Percentiles rank a stretch among this genome's conserved stretches.
These are phyloP conservation scores for Anniella stebbinsi DNA, from an alignment of 2,797 vertebrate species.

Conservation along the genomic window DNA sequence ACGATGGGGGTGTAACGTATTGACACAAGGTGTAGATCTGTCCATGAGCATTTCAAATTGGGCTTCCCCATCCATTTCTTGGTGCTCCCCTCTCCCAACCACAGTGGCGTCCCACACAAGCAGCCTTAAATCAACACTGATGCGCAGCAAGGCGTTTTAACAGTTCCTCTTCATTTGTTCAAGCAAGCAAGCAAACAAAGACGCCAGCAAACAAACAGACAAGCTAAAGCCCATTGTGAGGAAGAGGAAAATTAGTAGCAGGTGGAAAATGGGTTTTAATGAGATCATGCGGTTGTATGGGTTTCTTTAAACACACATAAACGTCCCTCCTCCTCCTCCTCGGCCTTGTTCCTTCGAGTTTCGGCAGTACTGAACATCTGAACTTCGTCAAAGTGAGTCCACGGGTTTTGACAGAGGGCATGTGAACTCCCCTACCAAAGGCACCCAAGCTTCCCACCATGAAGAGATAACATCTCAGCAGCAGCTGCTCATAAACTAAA, in stretches of 20 bases:
- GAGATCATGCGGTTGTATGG: slow-evolving; percentile 48
- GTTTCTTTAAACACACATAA: slow-evolving; percentile 9
- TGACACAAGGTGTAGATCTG: no score
- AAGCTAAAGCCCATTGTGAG: slow-evolving; percentile 51
- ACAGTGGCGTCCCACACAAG: neutral
- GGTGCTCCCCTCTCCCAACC: neutral
- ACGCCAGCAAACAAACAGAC: neutral
- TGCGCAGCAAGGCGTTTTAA: slow-evolving; percentile 6
- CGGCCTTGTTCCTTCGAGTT: neutral
- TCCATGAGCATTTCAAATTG: no score
- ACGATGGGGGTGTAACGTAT: no score
- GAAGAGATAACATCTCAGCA: neutral
- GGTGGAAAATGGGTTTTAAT: slow-evolving; percentile 69
- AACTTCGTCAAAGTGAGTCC: slow-evolving; percentile 10
- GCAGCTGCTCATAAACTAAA: neutral
- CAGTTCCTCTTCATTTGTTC: slow-evolving; percentile 42
- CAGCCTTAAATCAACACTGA: neutral
- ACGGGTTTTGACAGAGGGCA: neutral
- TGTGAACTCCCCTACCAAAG: neutral
- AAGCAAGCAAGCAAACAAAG: slow-evolving; percentile 7
- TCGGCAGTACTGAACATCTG: slow-evolving; percentile 33
- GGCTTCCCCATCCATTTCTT: neutral
- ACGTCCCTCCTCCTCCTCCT: neutral
- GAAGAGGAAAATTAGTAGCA: slow-evolving; percentile 71
- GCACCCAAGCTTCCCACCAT: neutral